These are phyloP conservation scores for Perizoma affinitatum DNA, from an alignment of 2,888 invertebrate genomes.

Conservation along the genomic window DNA sequence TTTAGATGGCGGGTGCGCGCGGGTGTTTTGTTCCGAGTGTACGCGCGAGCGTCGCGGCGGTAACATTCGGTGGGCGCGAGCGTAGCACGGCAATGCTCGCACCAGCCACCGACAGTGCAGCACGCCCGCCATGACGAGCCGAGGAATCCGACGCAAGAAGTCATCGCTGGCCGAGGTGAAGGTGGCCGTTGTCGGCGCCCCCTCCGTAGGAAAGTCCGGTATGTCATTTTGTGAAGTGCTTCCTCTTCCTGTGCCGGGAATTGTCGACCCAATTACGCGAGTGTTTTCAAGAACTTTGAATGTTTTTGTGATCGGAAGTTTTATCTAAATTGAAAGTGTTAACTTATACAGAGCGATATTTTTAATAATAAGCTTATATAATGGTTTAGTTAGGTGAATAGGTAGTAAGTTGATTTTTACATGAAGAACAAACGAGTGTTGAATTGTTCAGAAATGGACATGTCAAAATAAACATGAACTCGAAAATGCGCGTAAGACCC, in stretches of 20 bases:
- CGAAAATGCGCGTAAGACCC: too few species aligned
- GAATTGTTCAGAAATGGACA: too few species aligned
- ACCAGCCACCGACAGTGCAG: slow-evolving; percentile 6
- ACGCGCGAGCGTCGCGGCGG: slow-evolving; percentile 53
- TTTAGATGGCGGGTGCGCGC: slow-evolving; percentile 69
- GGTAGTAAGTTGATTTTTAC: too few species aligned
- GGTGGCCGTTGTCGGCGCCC: slow-evolving; percentile 94
- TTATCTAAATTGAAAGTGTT: not conserved
- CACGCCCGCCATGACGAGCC: slow-evolving; percentile 86
- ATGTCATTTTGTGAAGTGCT: slow-evolving; percentile 59
- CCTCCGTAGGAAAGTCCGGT: slow-evolving; percentile 97
- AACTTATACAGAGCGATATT: too few species aligned
- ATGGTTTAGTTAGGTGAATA: too few species aligned
- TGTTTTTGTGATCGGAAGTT: slow-evolving; percentile 1
- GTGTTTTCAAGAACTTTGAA: slow-evolving; percentile 2
- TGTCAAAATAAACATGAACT: too few species aligned
- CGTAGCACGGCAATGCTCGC: slow-evolving; percentile 43
- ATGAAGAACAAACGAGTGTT: too few species aligned
- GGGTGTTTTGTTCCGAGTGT: slow-evolving; percentile 61
- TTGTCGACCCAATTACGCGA: slow-evolving; percentile 10
- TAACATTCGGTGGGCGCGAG: slow-evolving; percentile 48
- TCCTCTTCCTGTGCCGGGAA: not conserved
- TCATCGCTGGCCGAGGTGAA: slow-evolving; percentile 95
- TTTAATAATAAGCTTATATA: too few species aligned
- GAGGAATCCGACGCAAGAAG: slow-evolving; percentile 94